A percentile compares a stretch with the other conserved stretches of the same genome.
These are phyloP conservation scores for Varroa destructor DNA, from an alignment of 1,140 invertebrate species.

Conservation along the genomic window DNA sequence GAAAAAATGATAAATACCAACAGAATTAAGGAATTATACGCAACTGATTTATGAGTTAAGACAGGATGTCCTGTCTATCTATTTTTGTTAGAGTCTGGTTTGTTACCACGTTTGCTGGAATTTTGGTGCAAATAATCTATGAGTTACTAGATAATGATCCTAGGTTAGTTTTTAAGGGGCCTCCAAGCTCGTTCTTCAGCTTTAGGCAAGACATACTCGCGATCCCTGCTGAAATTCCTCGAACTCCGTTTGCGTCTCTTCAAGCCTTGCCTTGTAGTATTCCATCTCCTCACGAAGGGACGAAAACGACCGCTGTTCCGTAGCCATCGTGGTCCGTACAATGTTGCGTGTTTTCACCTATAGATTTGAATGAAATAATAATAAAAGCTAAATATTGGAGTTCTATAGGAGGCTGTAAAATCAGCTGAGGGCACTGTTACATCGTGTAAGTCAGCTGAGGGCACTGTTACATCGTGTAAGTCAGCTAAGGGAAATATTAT, in stretches of 20 bases:
- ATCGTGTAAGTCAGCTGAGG: too few relatives aligned
- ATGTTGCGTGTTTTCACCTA: too few relatives aligned
- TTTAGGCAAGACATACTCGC: not conserved
- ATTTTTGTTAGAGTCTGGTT: not conserved
- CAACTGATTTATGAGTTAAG: too few relatives aligned
- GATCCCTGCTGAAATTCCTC: conserved; percentile 21
- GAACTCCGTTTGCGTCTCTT: conserved; percentile 12
- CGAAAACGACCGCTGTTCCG: not conserved
- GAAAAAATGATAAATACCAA: not conserved
- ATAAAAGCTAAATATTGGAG: too few relatives aligned
- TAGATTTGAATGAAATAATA: too few relatives aligned
- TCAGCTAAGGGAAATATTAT: too few relatives aligned
- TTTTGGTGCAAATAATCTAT: not conserved
- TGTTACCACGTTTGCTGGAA: too few relatives aligned
- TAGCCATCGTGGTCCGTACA: too few relatives aligned
- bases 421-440: too few relatives aligned
- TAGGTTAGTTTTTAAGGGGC: not conserved
- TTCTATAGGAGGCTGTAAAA: too few relatives aligned
- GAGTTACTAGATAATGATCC: conserved; percentile 1
- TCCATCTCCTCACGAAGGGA: conserved; percentile 15
- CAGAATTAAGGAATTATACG: not conserved
- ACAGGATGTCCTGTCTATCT: not conserved
- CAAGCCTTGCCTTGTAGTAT: conserved; percentile 3
- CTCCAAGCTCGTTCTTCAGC: too few relatives aligned
- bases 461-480: too few relatives aligned